Evolutionary conservation across 2,113 vertebrate genomes (phyloP).

Genomic region (Cyanoderma ruficeps): DNA sequence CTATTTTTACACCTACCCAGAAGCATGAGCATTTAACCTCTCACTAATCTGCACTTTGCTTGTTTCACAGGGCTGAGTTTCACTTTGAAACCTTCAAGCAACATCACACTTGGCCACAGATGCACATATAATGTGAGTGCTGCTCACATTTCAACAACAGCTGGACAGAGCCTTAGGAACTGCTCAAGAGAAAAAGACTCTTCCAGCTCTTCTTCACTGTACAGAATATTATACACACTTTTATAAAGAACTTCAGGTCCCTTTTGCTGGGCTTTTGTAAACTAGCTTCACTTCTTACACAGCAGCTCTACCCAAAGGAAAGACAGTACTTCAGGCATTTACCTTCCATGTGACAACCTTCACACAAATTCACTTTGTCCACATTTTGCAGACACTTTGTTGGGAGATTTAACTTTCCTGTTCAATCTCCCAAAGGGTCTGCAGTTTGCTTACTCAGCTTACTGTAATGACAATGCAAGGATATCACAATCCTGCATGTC

Average conservation of each 20-base stretch:
- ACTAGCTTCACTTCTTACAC: background rate
- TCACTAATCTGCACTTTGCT: background rate
- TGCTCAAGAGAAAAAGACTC: background rate
- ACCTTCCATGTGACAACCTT: background rate
- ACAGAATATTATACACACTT: background rate
- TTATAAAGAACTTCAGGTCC: background rate
- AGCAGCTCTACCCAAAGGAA: background rate
- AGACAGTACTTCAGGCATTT: background rate
- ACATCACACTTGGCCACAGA: background rate
- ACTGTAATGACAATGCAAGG: background rate
- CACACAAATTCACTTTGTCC: background rate
- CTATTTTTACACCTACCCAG: constrained; percentile 4
- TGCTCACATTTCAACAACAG: background rate
- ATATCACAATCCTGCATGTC: background rate
- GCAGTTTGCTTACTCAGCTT: background rate
- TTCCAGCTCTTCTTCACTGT: background rate
- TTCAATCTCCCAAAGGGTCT: background rate
- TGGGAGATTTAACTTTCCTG: background rate
- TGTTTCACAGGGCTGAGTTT: background rate
- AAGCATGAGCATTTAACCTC: background rate
- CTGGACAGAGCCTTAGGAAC: background rate
- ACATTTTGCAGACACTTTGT: background rate
- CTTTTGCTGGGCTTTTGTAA: background rate
- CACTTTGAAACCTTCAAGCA: background rate
- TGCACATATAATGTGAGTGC: rapidly evolving